Conservation (phyloP, 2,888 invertebrate genomes). For the Tetragnatha montana region DNA sequence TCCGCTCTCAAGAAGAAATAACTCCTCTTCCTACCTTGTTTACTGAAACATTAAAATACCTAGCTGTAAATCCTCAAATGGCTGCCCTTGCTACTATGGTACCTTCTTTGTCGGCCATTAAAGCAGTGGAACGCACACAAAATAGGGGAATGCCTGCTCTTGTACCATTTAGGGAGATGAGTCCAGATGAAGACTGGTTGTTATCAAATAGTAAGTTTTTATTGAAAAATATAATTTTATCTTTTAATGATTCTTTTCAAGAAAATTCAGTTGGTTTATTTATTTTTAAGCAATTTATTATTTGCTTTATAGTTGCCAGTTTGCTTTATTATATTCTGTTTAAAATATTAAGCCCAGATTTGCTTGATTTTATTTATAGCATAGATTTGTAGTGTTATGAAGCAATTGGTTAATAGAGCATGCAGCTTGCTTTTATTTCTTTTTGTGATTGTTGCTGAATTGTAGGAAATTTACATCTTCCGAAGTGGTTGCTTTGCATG, state of each 20-base stretch:
- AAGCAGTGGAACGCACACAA: slow-evolving; percentile 69
- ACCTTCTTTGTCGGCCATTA: slow-evolving; percentile 69
- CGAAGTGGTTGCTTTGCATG: slow-evolving; percentile 71
- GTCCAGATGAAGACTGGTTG: slow-evolving; percentile 69
- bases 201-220: slow-evolving; percentile 66
- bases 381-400: slow-evolving; percentile 51
- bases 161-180: slow-evolving; percentile 66
- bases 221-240: background rate
- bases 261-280: slow-evolving; percentile 23
- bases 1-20: slow-evolving; percentile 70
- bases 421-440: slow-evolving; percentile 71
- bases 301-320: slow-evolving; percentile 53
- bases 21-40: slow-evolving; percentile 72
- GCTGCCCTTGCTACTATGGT: slow-evolving; percentile 71
- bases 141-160: slow-evolving; percentile 68
- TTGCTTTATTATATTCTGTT: slow-evolving; percentile 60
- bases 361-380: slow-evolving; percentile 62
- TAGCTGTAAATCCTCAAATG: slow-evolving; percentile 73
- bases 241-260: slow-evolving; percentile 2
- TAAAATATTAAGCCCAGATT: slow-evolving; percentile 48
- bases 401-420: slow-evolving; percentile 65
- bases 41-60: slow-evolving; percentile 73
- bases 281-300: slow-evolving; percentile 35
- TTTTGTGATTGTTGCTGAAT: slow-evolving; percentile 71
- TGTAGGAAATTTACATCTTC: slow-evolving; percentile 68